Evolutionary conservation across 2,797 vertebrate species (phyloP).

Genomic region (Rachycentron canadum): DNA sequence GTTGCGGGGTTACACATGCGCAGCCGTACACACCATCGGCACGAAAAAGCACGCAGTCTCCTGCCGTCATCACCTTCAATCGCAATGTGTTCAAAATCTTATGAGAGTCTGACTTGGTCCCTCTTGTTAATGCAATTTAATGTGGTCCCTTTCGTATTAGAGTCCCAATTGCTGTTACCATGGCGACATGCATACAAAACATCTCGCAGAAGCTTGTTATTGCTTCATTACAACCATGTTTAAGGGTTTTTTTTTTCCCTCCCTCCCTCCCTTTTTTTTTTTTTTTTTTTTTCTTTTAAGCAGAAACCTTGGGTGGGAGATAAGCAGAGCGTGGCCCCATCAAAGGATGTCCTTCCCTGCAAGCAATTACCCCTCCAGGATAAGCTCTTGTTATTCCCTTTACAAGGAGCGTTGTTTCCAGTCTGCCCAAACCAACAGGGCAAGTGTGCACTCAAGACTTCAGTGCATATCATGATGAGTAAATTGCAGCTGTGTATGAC

Average conservation of each 20-base stretch:
- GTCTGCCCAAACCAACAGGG: constrained; percentile 46
- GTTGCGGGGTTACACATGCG: constrained; percentile 13
- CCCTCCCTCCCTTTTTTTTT: background rate
- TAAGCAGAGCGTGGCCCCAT: constrained; percentile 71
- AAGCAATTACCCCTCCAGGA: constrained; percentile 79
- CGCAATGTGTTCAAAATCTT: constrained; percentile 27
- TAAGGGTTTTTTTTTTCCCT: constrained; percentile 20
- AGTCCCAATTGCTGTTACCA: constrained; percentile 64
- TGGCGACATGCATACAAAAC: constrained; percentile 55
- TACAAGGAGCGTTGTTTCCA: constrained; percentile 56
- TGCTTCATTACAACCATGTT: constrained; percentile 67
- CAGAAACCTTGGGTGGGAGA: constrained; percentile 65
- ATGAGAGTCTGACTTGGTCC: constrained; percentile 10
- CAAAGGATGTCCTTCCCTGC: constrained; percentile 72
- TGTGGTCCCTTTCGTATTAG: constrained; percentile 47
- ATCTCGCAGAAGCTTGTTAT: constrained; percentile 64
- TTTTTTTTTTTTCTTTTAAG: constrained; percentile 9
- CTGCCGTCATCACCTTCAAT: constrained; percentile 28
- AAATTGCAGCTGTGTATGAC: constrained; percentile 6
- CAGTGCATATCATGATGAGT: constrained; percentile 15
- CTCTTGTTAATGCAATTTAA: constrained; percentile 69
- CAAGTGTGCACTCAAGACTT: constrained; percentile 24
- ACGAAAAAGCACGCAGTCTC: constrained; percentile 45
- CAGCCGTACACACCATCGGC: constrained; percentile 2
- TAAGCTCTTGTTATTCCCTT: constrained; percentile 74